These are phyloP conservation scores for Hiodon tergisus DNA, from an alignment of 2,113 vertebrate genomes.

Conservation along the genomic window DNA sequence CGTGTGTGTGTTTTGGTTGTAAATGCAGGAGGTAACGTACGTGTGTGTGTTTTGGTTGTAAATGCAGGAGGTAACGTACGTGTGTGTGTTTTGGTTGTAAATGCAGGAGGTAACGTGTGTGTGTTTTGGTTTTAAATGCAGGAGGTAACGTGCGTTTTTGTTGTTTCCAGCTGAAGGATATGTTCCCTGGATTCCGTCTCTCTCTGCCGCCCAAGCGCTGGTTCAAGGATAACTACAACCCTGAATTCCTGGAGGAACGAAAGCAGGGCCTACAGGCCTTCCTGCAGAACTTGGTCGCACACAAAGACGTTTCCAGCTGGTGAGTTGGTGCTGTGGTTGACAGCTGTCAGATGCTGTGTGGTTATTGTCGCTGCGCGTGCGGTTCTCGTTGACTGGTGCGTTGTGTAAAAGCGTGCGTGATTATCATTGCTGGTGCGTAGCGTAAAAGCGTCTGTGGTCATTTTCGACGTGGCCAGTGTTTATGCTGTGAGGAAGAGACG, in stretches of 20 bases:
- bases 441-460: too few species aligned
- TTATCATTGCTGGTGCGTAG: neutral
- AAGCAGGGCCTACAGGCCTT: conserved; percentile 75
- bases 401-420: neutral
- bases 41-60: neutral
- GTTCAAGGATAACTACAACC: conserved; percentile 79
- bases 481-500: too few species aligned
- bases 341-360: neutral
- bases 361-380: neutral
- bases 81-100: neutral
- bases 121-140: neutral
- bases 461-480: too few species aligned
- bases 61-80: neutral
- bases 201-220: conserved; percentile 80
- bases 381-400: too few species aligned
- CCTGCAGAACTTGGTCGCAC: conserved; percentile 75
- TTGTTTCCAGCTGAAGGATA: conserved; percentile 70
- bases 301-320: conserved; percentile 80
- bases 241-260: conserved; percentile 73
- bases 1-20: neutral
- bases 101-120: too few species aligned
- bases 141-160: neutral
- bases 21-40: too few species aligned
- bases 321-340: conserved; percentile 14
- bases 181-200: conserved; percentile 78